Evolutionary conservation across 1,140 invertebrate species (phyloP).

Genomic region (Drosophila littoralis): DNA sequence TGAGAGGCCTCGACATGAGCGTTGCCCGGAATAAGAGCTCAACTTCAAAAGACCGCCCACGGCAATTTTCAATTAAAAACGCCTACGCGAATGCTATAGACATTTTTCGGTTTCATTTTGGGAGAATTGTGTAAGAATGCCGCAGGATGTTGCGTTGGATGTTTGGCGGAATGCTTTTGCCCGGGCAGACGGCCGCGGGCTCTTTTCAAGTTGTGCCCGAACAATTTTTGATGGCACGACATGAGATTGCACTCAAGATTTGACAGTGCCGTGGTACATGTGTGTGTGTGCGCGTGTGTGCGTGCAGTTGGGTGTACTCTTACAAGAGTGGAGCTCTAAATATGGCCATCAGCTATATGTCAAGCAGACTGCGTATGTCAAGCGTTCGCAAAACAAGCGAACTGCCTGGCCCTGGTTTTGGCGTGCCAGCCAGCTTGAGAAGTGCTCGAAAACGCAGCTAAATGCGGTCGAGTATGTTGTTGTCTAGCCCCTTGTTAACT

Average conservation of each 20-base stretch:
- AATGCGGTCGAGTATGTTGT: conserved; percentile 14
- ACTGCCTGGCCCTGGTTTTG: not conserved
- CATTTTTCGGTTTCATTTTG: conserved; percentile 14
- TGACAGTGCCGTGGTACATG: conserved; percentile 18
- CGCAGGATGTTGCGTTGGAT: not conserved
- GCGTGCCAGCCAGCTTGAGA: conserved; percentile 1
- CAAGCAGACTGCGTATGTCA: conserved; percentile 35
- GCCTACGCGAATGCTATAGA: conserved; percentile 55
- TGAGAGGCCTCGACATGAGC: conserved; percentile 1
- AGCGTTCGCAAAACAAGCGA: conserved; percentile 1
- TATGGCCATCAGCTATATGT: conserved; percentile 66
- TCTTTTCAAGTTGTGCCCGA: conserved; percentile 50
- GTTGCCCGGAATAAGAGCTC: not conserved
- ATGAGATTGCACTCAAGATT: conserved; percentile 75
- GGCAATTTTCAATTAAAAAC: conserved; percentile 82
- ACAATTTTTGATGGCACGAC: conserved; percentile 45
- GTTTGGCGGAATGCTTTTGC: conserved; percentile 1
- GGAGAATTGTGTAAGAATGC: conserved; percentile 29
- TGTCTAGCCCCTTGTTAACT: not conserved
- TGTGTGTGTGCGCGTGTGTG: conserved; percentile 4
- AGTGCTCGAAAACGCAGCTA: not conserved
- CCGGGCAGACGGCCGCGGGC: conserved; percentile 11
- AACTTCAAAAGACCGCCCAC: conserved; percentile 76
- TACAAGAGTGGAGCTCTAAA: not conserved
- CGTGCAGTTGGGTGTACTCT: not conserved